Evolutionary conservation across 2,888 invertebrate species (phyloP).

Genomic region (Eledona agricola): DNA sequence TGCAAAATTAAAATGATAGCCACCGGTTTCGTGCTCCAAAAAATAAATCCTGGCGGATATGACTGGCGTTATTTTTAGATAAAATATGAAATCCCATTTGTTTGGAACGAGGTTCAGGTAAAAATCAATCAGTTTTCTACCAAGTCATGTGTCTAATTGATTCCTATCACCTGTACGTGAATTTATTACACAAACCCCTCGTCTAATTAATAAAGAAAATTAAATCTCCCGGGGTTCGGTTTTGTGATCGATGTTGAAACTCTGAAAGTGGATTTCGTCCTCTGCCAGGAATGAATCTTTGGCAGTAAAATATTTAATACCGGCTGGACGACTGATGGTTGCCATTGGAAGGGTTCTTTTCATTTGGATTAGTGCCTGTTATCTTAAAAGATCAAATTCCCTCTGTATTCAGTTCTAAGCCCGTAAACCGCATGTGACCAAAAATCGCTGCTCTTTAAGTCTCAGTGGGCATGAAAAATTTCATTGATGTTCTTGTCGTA

Average conservation of each 20-base stretch:
- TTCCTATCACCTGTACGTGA: constrained; percentile 40
- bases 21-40: neutral
- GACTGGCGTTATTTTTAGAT: constrained; percentile 19
- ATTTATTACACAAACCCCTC: constrained; percentile 27
- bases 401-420: constrained; percentile 21
- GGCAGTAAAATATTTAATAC: constrained; percentile 21
- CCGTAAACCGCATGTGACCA: constrained; percentile 36
- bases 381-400: constrained; percentile 51
- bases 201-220: constrained; percentile 31
- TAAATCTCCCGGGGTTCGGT: constrained; percentile 16
- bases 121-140: constrained; percentile 44
- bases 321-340: constrained; percentile 17
- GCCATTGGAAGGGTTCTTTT: constrained; percentile 22
- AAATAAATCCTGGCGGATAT: constrained; percentile 8
- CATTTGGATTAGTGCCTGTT: constrained; percentile 44
- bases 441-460: constrained; percentile 35
- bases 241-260: no score
- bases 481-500: constrained; percentile 43
- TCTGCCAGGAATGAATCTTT: no score
- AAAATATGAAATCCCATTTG: constrained; percentile 22
- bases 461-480: constrained; percentile 38
- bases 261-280: no score
- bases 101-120: constrained; percentile 34
- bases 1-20: no score
- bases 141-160: constrained; percentile 43